phyloP scores from a whole-genome alignment of 2,113 vertebrate species.

The Macquaria ambigua region DNA sequence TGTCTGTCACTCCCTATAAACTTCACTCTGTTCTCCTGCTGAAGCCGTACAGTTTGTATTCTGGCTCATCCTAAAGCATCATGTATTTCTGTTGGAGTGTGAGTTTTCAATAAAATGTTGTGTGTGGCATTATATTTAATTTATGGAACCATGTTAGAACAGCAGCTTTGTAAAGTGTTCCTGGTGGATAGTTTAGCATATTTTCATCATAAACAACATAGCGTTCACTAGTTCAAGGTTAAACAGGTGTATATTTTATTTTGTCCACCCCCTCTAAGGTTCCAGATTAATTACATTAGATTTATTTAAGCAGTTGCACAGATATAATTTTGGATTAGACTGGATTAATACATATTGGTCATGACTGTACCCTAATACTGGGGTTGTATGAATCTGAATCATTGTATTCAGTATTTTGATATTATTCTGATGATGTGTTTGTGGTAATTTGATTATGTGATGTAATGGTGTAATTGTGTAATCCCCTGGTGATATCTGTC shows the following conservation, averaged over 20 bases:
- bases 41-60: constrained; percentile 2
- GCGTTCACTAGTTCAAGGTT: not conserved
- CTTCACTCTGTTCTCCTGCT: constrained; percentile 48
- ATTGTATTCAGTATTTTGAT: not conserved
- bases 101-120: not conserved
- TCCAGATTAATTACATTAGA: not conserved
- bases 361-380: not conserved
- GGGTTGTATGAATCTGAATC: not conserved
- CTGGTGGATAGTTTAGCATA: not conserved
- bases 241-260: not conserved
- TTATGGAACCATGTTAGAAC: not conserved
- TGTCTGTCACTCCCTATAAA: constrained; percentile 63
- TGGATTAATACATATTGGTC: too few species aligned
- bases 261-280: not conserved
- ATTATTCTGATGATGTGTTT: not conserved
- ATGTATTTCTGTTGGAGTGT: not conserved
- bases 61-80: not conserved
- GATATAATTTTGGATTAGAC: not conserved
- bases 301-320: not conserved
- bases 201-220: not conserved
- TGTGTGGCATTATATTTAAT: not conserved
- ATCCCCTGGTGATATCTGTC: not conserved
- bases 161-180: not conserved
- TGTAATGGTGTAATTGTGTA: not conserved
- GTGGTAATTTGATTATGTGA: not conserved